Base-by-base conservation (phyloP, 2,888 invertebrate species). In the Trisateles emortualis region DNA sequence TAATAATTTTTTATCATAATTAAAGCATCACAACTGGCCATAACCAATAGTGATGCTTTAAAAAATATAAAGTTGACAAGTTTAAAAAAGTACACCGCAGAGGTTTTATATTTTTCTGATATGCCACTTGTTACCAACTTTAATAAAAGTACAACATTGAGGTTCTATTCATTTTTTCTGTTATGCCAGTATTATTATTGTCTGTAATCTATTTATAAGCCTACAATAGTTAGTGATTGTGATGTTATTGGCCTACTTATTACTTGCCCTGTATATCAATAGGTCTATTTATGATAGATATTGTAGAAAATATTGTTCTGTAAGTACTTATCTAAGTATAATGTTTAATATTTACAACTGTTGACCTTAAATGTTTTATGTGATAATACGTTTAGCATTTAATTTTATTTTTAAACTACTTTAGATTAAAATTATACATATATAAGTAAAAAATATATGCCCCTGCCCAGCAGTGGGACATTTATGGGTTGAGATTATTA, bases 221-320 rank as follows among this genome's bases (percentile, higher is more conserved):
- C 19, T 32, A 64, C 69, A 72, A 67, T 75, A 51, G 69, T 33
- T 70, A 75, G 75, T 68, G 41, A 55, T 59, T 59, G 41, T 47
- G 58, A 57, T 70, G 83, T 71, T 81, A 83, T 82, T 86, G 84
- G 79, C 81, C 86, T 53, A 84, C 72, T 75, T 86, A 74, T 59
- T 69, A 40, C 63, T 62, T 68, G 74, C 67, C 70, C 74, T 60
- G 63, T 36, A 74, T 70, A 68, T 79, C 78, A 76, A 67, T 68
- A 78, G 71, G 71, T 72, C 64, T 58, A 43, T 59, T 42, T 17
- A 49, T 46, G 52, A 48, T 48, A 13, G 40, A 49, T 46, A 26
- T 29, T 22, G 19, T 16, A 29, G 16, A 14, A 24, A 22, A 39
- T 38, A 17, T 17, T 17, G 1, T 39, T 22, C 6, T 19, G 2